Base-by-base conservation (phyloP, 1,140 invertebrate genomes). In the Drosophila rufa region DNA sequence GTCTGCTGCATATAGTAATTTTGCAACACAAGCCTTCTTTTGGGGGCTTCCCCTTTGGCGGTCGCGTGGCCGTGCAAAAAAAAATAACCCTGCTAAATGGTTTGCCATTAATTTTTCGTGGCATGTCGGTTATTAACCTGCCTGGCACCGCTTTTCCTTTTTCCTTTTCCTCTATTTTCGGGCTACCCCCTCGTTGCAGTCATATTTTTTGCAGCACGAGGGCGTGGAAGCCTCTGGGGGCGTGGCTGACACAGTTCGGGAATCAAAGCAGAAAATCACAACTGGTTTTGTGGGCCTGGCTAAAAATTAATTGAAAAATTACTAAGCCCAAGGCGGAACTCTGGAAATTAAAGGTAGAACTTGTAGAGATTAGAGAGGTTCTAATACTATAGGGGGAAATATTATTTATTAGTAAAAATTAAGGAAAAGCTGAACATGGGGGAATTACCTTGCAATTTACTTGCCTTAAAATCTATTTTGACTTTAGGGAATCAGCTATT, bases 91-190 rank as follows among this genome's bases (percentile, higher is more conserved):
- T 65, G 51, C 66, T 81, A 89, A 87, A 90, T 84, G 84, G 68
- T 89, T 87, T 67, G 81, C 80, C 76, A 87, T 89, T 87, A 89
- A 89, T 87, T 87, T 73, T 87, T 83, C 84, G 75, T 74, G 81
- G 81, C 74, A 78, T 79, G 81, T 57, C 80, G 84, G 84, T 87
- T 87, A 87, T 87, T 87, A 87, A 89, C 80, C 84, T 74, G 66
- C 84, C 80, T 82, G 46, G 68, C 51, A 59, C 59, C 50, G 53
- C 53, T 56, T 40, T 57, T 56, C 55, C 67, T 45, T 43, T 17
- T 17, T 50, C 36, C 27, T n/a, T n/a, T 56, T 65, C 12, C 22
- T 27, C 47, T 17, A 12, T n/a, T 55, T 55, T 22, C 27, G 6
- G 17, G 33, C 33, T n/a, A 27, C 19, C 22, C 40, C 47, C n/a